Evolutionary conservation across 2,113 vertebrate species (phyloP), one percentile per base, ranked within the genome.

Genomic region (Antechinus stuartii): DNA sequence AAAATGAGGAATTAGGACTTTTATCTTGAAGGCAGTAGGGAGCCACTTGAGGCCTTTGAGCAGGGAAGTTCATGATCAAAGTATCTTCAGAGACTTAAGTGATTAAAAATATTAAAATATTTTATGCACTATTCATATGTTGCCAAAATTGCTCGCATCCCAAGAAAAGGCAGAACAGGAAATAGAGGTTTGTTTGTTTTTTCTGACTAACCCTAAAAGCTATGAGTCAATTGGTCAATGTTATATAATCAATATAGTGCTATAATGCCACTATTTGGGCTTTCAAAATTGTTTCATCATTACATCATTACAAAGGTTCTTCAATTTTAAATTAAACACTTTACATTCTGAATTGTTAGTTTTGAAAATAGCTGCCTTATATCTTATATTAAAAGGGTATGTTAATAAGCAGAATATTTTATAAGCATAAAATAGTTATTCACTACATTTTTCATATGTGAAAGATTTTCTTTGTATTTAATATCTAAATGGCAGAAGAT

Each of bases 201-300:
- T 52, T 52, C 91, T 97, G 95, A 97, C 91, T 94, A 97, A 98
- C 94, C 91, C 84, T 84, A 96, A 95, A 98, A 97, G 92, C 97
- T 97, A 95, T 95, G 96, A 96, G 92, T 96, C 50, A 52, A 94
- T 56, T 91, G 94, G 95, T 54, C 92, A 97, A 95, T 52, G 54
- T 26, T 95, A 93, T 91, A 93, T 91, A 93, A 52, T 52, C 50
- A 52, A 52, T 97, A 96, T 57, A 2, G 42, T 16, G n/a, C 94
- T 95, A 96, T 23, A 97, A 95, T 90, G 90, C 91, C 94, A 96
- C 90, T 97, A 96, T 95, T 97, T 95, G 92, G 96, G 94, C 5
- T 9, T 98, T 93, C 94, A 92, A 89, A 76, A 94, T 90, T 52
- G 46, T 23, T 42, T 95, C 89, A 97, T 49, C 49, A 49, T 49